Percentiles rank a stretch among this genome's conserved stretches.
Conservation (phyloP, 2,888 invertebrate species). For the Nasonia oneida region DNA sequence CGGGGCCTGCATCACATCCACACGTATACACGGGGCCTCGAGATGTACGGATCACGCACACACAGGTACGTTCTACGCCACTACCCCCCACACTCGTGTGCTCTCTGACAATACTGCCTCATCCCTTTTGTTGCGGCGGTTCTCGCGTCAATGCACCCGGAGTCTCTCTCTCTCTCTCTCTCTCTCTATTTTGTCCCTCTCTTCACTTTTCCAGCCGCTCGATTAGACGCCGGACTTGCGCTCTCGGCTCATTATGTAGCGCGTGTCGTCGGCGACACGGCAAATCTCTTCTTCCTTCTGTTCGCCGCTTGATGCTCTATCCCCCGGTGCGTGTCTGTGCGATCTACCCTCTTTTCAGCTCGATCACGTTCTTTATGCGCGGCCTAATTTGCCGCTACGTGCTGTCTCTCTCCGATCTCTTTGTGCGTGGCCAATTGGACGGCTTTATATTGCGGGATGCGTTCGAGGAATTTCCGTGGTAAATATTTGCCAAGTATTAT, state of each 20-base stretch:
- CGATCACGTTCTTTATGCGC: conserved; percentile 34
- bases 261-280: conserved; percentile 41
- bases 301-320: background rate
- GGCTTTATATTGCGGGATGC: conserved; percentile 3
- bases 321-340: background rate
- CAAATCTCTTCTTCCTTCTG: conserved; percentile 14
- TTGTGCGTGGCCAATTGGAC: conserved; percentile 8
- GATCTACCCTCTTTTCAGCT: conserved; percentile 2
- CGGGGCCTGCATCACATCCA: conserved; percentile 26
- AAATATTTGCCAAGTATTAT: too few species aligned
- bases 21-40: conserved; percentile 59
- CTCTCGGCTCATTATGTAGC: conserved; percentile 53
- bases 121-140: conserved; percentile 78
- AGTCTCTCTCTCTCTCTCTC: conserved; percentile 69
- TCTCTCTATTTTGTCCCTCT: conserved; percentile 59
- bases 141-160: conserved; percentile 78
- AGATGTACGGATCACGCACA: background rate
- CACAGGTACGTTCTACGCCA: background rate
- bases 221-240: conserved; percentile 50
- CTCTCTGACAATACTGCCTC: conserved; percentile 74
- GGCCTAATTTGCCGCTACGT: conserved; percentile 39
- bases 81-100: background rate
- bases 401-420: background rate
- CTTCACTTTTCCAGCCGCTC: conserved; percentile 61
- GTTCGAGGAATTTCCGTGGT: background rate